A percentile compares a stretch with the other conserved stretches of the same genome.
phyloP scores from a whole-genome alignment of 1,140 invertebrate genomes.

The Drosophila nigrodunni region DNA sequence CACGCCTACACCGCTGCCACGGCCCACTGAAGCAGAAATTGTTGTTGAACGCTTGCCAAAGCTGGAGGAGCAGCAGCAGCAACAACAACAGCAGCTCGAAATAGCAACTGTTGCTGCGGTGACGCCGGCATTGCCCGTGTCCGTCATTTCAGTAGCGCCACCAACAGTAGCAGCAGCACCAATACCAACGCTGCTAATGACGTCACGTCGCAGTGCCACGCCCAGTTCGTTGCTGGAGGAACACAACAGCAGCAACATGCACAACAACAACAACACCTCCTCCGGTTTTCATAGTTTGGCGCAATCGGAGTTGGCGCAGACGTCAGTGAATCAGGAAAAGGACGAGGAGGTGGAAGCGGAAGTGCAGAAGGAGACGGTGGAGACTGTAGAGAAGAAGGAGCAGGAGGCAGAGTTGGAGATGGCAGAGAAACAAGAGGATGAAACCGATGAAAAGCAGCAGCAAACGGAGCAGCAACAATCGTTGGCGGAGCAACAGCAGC shows the following conservation, averaged over 20 bases:
- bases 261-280: slow-evolving; percentile 77
- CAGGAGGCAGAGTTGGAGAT: background rate
- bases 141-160: slow-evolving; percentile 67
- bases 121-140: slow-evolving; percentile 53
- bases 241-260: slow-evolving; percentile 64
- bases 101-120: slow-evolving; percentile 4
- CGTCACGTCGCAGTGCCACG: slow-evolving; percentile 34
- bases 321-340: slow-evolving; percentile 5
- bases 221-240: slow-evolving; percentile 60
- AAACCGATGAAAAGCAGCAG: background rate
- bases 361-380: background rate
- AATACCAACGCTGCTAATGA: background rate
- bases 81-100: slow-evolving; percentile 1
- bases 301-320: slow-evolving; percentile 54
- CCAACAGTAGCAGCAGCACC: slow-evolving; percentile 16
- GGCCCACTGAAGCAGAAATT: background rate
- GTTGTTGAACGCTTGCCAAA: background rate
- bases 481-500: background rate
- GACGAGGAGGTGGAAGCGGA: background rate
- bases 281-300: slow-evolving; percentile 77
- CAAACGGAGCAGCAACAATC: background rate
- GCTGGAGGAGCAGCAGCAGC: slow-evolving; percentile 6
- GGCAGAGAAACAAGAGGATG: background rate
- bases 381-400: background rate
- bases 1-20: background rate